Conservation (phyloP, 2,797 vertebrate species). For the Mastacembelus armatus region DNA sequence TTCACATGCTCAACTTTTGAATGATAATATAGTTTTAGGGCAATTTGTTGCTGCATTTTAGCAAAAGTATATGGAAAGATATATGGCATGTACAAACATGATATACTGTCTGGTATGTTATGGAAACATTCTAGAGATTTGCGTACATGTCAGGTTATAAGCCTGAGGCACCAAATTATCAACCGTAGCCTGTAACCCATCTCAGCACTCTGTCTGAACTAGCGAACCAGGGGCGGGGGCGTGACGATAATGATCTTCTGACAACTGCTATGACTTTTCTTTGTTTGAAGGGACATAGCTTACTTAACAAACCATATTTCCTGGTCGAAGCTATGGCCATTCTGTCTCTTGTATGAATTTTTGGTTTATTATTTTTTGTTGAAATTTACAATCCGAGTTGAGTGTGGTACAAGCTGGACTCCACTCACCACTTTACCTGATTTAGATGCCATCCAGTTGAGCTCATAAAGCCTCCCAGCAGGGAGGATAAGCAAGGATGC, state of each 20-base stretch:
- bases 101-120: background rate
- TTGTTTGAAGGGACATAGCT: constrained; percentile 46
- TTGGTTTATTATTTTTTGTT: constrained; percentile 63
- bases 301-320: constrained; percentile 55
- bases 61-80: background rate
- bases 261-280: constrained; percentile 45
- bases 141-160: constrained; percentile 6
- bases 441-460: constrained; percentile 56
- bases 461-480: constrained; percentile 49
- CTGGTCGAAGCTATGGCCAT: constrained; percentile 32
- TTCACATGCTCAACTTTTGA: constrained; percentile 14
- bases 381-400: constrained; percentile 54
- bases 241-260: constrained; percentile 56
- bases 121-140: constrained; percentile 6
- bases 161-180: constrained; percentile 37
- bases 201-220: constrained; percentile 38
- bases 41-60: background rate
- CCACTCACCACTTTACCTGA: constrained; percentile 48
- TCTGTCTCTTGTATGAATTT: constrained; percentile 54
- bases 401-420: constrained; percentile 32
- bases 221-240: constrained; percentile 7
- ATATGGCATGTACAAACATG: background rate
- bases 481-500: constrained; percentile 34
- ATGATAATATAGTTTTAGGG: background rate
- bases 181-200: constrained; percentile 23